Evolutionary conservation across 2,113 vertebrate genomes (phyloP).

Genomic region (Microtus ochrogaster): DNA sequence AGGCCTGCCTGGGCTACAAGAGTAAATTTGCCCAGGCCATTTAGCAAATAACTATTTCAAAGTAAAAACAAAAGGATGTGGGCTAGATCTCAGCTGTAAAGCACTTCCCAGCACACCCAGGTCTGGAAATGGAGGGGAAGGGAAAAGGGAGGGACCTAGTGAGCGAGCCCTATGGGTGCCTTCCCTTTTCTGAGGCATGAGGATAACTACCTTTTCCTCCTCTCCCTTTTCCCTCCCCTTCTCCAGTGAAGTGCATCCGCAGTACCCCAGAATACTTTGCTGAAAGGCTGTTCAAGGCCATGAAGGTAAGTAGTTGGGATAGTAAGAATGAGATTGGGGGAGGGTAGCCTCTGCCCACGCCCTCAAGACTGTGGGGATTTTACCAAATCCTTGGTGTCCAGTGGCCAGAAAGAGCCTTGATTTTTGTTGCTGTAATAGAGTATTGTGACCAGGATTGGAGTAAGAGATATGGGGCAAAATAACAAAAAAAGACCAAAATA

Average conservation of each 20-base stretch:
- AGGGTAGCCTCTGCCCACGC: not conserved
- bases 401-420: not conserved
- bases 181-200: rapidly evolving
- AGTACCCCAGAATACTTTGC: slow-evolving; percentile 95
- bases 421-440: not conserved
- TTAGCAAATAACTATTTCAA: not conserved
- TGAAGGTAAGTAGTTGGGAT: slow-evolving; percentile 91
- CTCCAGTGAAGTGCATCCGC: slow-evolving; percentile 93
- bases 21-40: not conserved
- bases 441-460: not conserved
- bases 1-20: not conserved
- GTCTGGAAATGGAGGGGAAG: not conserved
- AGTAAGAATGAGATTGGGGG: rapidly evolving
- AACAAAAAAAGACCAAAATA: not conserved
- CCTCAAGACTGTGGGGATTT: not conserved
- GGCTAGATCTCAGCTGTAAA: not conserved
- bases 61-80: not conserved
- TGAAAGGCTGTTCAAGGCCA: slow-evolving; percentile 94
- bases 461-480: not conserved
- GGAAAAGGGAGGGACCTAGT: not conserved
- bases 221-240: not conserved
- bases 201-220: not conserved
- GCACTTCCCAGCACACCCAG: not conserved
- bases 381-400: not conserved
- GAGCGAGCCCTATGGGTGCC: not conserved